These are phyloP conservation scores for Apodemia mormo DNA, from an alignment of 2,888 invertebrate species.

Conservation along the genomic window DNA sequence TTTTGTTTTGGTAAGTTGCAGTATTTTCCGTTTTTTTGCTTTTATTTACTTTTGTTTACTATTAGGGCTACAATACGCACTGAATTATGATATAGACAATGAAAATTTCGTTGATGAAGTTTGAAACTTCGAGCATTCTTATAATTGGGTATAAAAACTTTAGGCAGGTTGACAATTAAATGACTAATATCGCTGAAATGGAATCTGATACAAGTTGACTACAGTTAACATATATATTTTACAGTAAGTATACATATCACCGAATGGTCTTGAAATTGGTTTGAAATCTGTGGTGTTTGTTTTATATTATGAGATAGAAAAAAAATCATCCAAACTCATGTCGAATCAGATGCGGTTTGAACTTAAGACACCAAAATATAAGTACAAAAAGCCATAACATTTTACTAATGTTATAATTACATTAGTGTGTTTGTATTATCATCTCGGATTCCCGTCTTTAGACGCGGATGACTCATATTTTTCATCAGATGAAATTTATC, in stretches of 20 bases:
- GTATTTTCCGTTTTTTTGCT: conserved; percentile 41
- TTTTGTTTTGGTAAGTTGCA: conserved; percentile 78
- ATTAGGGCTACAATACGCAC: background rate
- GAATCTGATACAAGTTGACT: background rate
- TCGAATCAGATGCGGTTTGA: background rate
- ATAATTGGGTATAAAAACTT: no score
- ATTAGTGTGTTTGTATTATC: background rate
- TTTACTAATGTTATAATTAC: background rate
- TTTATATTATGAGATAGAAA: background rate
- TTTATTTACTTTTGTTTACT: conserved; percentile 37
- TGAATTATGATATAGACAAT: background rate
- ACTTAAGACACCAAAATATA: background rate
- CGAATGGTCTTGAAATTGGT: background rate
- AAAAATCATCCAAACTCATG: background rate
- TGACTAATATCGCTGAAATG: background rate
- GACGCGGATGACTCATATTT: background rate
- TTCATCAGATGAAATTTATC: background rate
- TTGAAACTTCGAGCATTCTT: no score
- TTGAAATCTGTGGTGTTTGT: background rate
- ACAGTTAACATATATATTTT: background rate
- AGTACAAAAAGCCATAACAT: background rate
- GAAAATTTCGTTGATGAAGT: no score
- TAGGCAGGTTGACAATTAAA: no score
- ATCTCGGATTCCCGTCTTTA: background rate
- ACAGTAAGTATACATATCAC: background rate